Conservation (phyloP, 2,797 vertebrate species). For the Spinus pinus region DNA sequence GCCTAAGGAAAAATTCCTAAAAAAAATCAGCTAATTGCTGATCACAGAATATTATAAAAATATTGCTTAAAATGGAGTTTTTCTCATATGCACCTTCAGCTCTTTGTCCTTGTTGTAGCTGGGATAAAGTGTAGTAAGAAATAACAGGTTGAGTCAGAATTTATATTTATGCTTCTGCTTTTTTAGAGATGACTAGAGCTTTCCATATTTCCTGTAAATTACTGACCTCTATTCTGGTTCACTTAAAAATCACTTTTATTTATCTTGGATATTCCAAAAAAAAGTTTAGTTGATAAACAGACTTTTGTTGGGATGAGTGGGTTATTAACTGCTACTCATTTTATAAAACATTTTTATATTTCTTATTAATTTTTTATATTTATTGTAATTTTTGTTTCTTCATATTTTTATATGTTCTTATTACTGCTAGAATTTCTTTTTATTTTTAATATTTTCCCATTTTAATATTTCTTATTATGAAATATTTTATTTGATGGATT, state of each 20-base stretch:
- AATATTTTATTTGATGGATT: neutral
- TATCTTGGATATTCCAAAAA: neutral
- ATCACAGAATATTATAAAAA: neutral
- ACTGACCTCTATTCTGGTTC: neutral
- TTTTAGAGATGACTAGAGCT: neutral
- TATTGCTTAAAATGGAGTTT: rapidly evolving
- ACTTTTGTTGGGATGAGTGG: neutral
- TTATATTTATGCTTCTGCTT: neutral
- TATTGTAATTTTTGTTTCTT: too few species aligned
- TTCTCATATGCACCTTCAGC: neutral
- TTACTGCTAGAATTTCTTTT: neutral
- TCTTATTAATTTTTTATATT: neutral
- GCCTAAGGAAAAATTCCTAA: neutral
- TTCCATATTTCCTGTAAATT: neutral
- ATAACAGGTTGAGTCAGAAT: neutral
- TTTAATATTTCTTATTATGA: neutral
- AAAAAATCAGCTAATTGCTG: neutral
- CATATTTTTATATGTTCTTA: too few species aligned
- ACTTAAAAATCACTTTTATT: neutral
- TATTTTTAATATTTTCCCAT: neutral
- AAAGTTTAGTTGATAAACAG: neutral
- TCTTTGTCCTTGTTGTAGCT: neutral
- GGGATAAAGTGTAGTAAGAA: neutral
- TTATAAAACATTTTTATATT: neutral
- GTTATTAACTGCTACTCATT: neutral